Evolutionary conservation across 2,888 invertebrate genomes (phyloP).

Genomic region (Sinopyrophorus schimmeli): DNA sequence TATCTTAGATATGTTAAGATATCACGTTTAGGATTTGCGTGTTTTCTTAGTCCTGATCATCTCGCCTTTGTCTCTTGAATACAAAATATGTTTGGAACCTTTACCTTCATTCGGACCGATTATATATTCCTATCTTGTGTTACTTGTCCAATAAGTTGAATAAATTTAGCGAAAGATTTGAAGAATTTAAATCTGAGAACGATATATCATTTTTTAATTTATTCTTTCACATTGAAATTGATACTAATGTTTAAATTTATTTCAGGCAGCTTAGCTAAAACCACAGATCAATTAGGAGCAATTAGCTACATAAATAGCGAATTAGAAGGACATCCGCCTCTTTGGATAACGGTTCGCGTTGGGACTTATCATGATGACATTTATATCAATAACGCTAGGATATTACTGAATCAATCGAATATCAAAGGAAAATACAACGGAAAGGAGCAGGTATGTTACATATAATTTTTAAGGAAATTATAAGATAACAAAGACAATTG

Average conservation of each 20-base stretch:
- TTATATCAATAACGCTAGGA: conserved; percentile 85
- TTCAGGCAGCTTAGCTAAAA: conserved; percentile 77
- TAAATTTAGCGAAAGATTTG: background rate
- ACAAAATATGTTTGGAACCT: background rate
- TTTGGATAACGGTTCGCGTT: conserved; percentile 77
- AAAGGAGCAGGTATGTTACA: conserved; percentile 63
- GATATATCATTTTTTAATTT: too few species aligned
- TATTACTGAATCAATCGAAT: conserved; percentile 70
- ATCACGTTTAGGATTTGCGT: too few species aligned
- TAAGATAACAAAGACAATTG: too few species aligned
- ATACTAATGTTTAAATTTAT: conserved; percentile 40
- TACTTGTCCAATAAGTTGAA: background rate
- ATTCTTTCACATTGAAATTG: too few species aligned
- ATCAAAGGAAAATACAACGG: conserved; percentile 64
- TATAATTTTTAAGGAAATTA: background rate
- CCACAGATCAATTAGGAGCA: conserved; percentile 66
- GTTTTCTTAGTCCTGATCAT: too few species aligned
- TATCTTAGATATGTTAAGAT: too few species aligned
- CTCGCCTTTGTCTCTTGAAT: background rate
- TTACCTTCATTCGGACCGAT: background rate
- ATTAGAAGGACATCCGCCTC: conserved; percentile 80
- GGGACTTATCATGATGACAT: conserved; percentile 69
- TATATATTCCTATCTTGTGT: background rate
- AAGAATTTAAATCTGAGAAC: too few species aligned
- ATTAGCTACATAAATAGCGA: conserved; percentile 62